Base-by-base conservation (phyloP, 2,113 vertebrate species). In the Synchiropus splendidus region DNA sequence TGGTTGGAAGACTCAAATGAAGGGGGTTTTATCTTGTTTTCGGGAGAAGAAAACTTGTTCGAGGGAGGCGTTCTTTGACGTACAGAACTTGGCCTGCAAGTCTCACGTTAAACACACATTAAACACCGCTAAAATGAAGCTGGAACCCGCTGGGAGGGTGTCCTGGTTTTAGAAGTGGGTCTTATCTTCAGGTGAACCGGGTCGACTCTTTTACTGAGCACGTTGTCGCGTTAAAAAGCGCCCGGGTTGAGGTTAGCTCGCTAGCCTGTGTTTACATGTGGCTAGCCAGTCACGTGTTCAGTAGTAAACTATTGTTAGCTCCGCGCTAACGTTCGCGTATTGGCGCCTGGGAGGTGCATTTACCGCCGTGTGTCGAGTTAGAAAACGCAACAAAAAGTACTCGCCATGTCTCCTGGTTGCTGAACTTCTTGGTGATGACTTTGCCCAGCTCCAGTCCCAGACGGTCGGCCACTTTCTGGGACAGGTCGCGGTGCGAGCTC, bases 401-500 rank as follows among this genome's bases (percentile, higher is more conserved):
- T 85, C 56, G 72, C 90, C 90, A 92, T 5, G 89, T 90, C 74
- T 90, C 89, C 68, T 92, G 89, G 48, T 94, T 92, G 79, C 90
- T 92, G 76, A 94, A 94, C 74, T 94, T 94, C 72, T 94, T 92
- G 2, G 90, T 94, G 14, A 92, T 90, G 39, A 92, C 91, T 80
- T 92, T 92, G 14, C 91, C 91, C 38, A 87, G 70, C 9, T 87
- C 82, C 45, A 87, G 63, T 4, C 85, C 85, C 11, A 87, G 80
- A 9, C 84, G 79, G 38, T 87, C 85, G 0, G 85, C 84, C 56
- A 87, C 82, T 70, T 80, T 85, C 62, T 87, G 85, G 41, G 85
- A 87, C 70, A 87, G 64, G 50, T 87, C 85, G 56, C 83, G 85
- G 69, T 87, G 85, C 1, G 85, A 87, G 77, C 84, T 86, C 51